Percentiles rank a stretch among this genome's conserved stretches.
These are phyloP conservation scores for Chrysina gloriosa DNA, from an alignment of 2,888 invertebrate species.

Conservation along the genomic window DNA sequence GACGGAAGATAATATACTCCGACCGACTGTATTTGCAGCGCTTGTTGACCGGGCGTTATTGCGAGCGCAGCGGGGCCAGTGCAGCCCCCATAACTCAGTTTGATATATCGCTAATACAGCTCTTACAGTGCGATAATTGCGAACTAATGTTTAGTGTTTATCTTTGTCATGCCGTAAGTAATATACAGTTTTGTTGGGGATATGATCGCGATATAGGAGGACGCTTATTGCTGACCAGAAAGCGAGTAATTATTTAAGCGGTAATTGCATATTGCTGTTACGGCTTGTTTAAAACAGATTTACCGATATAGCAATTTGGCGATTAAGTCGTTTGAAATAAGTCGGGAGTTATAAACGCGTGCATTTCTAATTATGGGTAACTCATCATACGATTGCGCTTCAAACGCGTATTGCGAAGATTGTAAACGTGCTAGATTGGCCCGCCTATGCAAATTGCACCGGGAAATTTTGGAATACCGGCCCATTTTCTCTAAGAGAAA, in stretches of 20 bases:
- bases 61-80: not conserved
- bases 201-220: not conserved
- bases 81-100: not conserved
- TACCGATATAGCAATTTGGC: no score
- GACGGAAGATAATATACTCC: not conserved
- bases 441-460: no score
- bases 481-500: no score
- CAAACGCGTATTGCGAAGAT: no score
- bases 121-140: conserved; percentile 8
- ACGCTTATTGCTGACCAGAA: not conserved
- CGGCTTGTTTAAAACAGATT: not conserved
- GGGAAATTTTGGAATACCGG: no score
- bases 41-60: not conserved
- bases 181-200: conserved; percentile 5
- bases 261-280: not conserved
- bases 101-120: conserved; percentile 3
- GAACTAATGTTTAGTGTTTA: conserved; percentile 13
- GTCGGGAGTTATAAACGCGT: no score
- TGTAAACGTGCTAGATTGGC: no score
- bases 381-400: no score
- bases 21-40: not conserved
- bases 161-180: conserved; percentile 18
- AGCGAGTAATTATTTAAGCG: not conserved
- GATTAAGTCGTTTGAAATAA: no score
- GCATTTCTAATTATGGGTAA: no score